A percentile compares a stretch with the other conserved stretches of the same genome.
Conservation (phyloP, 1,140 invertebrate genomes). For the Drosophila ironensis region DNA sequence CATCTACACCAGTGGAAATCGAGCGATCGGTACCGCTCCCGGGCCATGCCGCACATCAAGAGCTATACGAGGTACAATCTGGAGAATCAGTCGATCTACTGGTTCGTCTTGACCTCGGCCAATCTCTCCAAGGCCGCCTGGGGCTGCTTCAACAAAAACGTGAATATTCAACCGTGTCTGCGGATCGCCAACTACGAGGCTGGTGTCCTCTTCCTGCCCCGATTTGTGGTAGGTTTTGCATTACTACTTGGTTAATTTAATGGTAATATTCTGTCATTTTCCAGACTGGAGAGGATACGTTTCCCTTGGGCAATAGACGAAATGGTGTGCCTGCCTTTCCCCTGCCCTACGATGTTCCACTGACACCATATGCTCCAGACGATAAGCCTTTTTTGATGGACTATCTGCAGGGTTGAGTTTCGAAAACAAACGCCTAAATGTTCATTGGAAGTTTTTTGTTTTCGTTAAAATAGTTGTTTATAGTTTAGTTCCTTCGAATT, state of each 20-base stretch:
- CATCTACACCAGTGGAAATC: conserved; percentile 94
- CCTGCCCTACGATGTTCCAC: conserved; percentile 91
- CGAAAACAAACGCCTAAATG: too few species aligned
- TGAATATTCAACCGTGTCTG: conserved; percentile 84
- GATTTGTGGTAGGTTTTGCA: conserved; percentile 87
- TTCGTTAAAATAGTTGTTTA: background rate
- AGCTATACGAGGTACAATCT: conserved; percentile 90
- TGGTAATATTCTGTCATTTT: background rate
- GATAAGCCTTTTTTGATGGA: conserved; percentile 85
- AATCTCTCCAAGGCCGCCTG: conserved; percentile 98
- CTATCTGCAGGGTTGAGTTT: conserved; percentile 56
- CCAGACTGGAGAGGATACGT: conserved; percentile 77
- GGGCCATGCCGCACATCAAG: conserved; percentile 97
- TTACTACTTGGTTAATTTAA: too few species aligned
- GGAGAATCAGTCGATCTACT: conserved; percentile 86
- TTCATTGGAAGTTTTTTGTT: background rate
- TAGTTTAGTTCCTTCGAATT: too few species aligned
- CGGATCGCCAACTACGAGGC: conserved; percentile 95
- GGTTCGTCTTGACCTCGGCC: conserved; percentile 94
- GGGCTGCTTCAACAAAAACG: conserved; percentile 89
- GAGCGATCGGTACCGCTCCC: conserved; percentile 85
- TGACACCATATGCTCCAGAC: conserved; percentile 84
- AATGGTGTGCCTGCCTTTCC: conserved; percentile 84
- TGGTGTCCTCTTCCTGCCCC: conserved; percentile 94
- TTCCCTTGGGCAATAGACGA: conserved; percentile 78